Evolutionary conservation across 1,140 invertebrate genomes (phyloP).

Genomic region (Lordiphosa stackelbergi): DNA sequence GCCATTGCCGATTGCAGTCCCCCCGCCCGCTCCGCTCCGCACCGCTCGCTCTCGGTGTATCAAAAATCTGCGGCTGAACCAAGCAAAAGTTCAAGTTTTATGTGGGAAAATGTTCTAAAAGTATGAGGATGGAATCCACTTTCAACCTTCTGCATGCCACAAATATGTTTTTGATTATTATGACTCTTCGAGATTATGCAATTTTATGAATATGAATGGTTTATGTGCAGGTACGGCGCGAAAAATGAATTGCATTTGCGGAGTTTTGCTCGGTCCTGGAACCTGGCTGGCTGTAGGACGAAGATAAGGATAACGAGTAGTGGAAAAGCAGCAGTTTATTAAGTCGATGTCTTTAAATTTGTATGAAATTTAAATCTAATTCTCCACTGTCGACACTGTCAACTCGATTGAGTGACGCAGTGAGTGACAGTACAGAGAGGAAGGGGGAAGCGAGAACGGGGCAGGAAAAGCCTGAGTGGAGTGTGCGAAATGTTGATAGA

Average conservation of each 20-base stretch:
- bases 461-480: background rate
- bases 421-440: slow-evolving; percentile 25
- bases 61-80: slow-evolving; percentile 40
- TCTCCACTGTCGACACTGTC: slow-evolving; percentile 65
- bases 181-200: slow-evolving; percentile 75
- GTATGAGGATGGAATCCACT: slow-evolving; percentile 13
- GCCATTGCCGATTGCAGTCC: slow-evolving; percentile 66
- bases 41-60: slow-evolving; percentile 22
- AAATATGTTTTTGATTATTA: slow-evolving; percentile 76
- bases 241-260: slow-evolving; percentile 47
- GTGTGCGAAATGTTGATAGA: slow-evolving; percentile 1
- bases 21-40: slow-evolving; percentile 25
- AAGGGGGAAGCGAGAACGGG: slow-evolving; percentile 2
- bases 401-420: slow-evolving; percentile 57
- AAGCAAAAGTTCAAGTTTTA: slow-evolving; percentile 68
- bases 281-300: slow-evolving; percentile 17
- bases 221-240: slow-evolving; percentile 46
- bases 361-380: slow-evolving; percentile 67
- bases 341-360: slow-evolving; percentile 55
- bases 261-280: slow-evolving; percentile 11
- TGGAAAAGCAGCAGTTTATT: slow-evolving; percentile 48
- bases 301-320: slow-evolving; percentile 30
- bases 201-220: slow-evolving; percentile 75
- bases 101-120: slow-evolving; percentile 45
- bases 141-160: slow-evolving; percentile 44